Conservation (phyloP, 2,113 vertebrate species). For the Corvus cornix region DNA sequence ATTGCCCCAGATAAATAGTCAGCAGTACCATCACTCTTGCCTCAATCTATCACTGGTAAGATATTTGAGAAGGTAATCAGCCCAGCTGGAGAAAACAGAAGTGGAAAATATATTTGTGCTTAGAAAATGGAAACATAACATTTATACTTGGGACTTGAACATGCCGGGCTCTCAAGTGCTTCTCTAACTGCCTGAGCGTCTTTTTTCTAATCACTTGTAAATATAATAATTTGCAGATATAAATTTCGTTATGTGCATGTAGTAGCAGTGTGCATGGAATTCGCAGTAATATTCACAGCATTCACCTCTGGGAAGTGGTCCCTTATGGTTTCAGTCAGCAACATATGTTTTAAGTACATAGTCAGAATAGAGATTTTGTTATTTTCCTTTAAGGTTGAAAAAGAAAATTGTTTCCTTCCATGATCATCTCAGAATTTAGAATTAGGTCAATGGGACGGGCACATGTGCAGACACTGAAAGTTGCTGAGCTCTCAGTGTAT, state of each 20-base stretch:
- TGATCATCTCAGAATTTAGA: neutral
- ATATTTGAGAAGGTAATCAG: neutral
- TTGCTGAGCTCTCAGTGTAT: neutral
- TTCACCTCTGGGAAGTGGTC: neutral
- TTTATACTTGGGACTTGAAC: neutral
- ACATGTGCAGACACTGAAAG: neutral
- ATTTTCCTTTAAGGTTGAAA: neutral
- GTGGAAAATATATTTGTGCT: neutral
- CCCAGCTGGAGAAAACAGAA: neutral
- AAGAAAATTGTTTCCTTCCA: neutral
- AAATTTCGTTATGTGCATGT: neutral
- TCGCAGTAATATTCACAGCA: neutral
- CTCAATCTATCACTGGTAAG: neutral
- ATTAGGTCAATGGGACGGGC: neutral
- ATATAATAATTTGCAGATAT: neutral
- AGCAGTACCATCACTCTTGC: neutral
- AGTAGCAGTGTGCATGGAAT: neutral
- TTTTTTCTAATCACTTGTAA: neutral
- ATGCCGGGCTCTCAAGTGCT: rapidly evolving
- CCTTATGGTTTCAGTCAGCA: neutral
- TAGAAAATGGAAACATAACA: rapidly evolving
- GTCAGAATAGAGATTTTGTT: neutral
- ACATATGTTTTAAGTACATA: neutral
- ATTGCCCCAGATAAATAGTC: neutral
- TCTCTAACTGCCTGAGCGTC: neutral